Evolutionary conservation across 2,888 invertebrate genomes (phyloP), one percentile per base, ranked within the genome.

Genomic region (Napeogenes inachia): DNA sequence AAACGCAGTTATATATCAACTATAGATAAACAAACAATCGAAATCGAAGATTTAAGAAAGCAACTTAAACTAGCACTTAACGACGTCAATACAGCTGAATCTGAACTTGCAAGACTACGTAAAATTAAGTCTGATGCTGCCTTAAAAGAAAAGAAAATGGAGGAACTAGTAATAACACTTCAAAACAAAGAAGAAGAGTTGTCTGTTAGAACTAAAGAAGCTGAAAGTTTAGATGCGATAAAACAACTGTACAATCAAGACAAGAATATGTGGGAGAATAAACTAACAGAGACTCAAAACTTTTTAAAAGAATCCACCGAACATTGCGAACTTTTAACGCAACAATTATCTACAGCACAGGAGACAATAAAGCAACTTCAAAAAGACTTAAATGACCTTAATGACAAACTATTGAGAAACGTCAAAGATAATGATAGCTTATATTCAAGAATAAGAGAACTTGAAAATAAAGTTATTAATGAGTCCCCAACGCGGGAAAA

Each of bases 141-240:
- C 57, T 87, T 93, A 67, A 91, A 94, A 67, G 95, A 96, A 76
- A 93, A 93, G 72, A 93, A 94, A 78, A 93, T 96, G 88, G 95
- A 96, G 70, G 96, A 96, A 72, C 85, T 96, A 68, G 91, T 96
- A 53, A 92, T 91, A 54, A 92, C 93, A n/a, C 86, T 96, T 63
- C 94, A 96, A 76, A 93, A 93, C 73, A 95, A 94, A 66, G 96
- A 96, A 77, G 93, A 94, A 70, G 95, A 96, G 82, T 82, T 95
- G 60, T 93, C 93, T 65, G 89, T 93, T 68, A 91, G 94, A 76
- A 93, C 94, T 42, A 92, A 93, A 75, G 95, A 95, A 80, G 90
- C 94, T 61, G 94, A 95, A 77, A 93, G 92, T 69, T 79, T 93
- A 66, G 92, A 93, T 69, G 87, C 92, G 45, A 88, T 93, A 65